phyloP scores from a whole-genome alignment of 2,888 invertebrate species.

The Beris morrisii region DNA sequence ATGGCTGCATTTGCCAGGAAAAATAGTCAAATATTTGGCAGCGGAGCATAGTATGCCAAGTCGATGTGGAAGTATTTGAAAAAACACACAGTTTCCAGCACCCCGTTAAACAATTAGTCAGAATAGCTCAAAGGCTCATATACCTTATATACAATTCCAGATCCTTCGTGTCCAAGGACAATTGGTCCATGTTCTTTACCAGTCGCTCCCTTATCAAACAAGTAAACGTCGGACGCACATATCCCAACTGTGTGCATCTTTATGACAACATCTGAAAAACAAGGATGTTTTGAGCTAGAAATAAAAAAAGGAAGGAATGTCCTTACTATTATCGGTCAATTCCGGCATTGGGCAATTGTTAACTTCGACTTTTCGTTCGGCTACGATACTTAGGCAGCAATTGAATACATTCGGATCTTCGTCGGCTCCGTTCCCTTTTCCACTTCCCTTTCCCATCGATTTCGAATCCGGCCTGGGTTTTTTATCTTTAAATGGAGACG shows the following conservation, averaged over 20 bases:
- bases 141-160: slow-evolving; percentile 75
- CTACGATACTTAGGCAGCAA: slow-evolving; percentile 10
- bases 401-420: slow-evolving; percentile 17
- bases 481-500: not conserved
- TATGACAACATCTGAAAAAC: slow-evolving; percentile 62
- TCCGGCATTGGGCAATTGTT: slow-evolving; percentile 20
- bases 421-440: no score
- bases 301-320: not conserved
- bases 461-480: not conserved
- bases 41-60: no score
- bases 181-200: slow-evolving; percentile 39
- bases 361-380: slow-evolving; percentile 10
- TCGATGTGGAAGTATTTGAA: no score
- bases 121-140: no score
- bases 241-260: slow-evolving; percentile 86
- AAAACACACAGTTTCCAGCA: no score
- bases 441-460: not conserved
- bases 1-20: no score
- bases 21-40: no score
- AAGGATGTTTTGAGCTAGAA: no score
- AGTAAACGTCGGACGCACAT: slow-evolving; percentile 92
- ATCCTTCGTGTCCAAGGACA: slow-evolving; percentile 89
- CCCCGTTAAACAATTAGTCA: no score
- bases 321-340: slow-evolving; percentile 7
- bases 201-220: slow-evolving; percentile 58